Conservation (phyloP, 2,888 invertebrate genomes). For the Acleris laterana region DNA sequence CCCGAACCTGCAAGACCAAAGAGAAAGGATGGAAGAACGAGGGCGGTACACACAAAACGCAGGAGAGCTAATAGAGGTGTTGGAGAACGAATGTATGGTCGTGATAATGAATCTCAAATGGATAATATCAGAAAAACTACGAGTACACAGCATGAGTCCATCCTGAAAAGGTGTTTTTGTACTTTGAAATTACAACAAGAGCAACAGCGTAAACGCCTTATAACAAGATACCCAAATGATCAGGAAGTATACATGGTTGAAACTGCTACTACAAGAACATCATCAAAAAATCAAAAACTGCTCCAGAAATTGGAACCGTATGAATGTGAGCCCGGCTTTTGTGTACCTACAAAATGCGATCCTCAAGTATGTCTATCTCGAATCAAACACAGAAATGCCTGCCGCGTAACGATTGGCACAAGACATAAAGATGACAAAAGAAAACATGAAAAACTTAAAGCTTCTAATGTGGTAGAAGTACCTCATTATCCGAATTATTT, state of each 20-base stretch:
- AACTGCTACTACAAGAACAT: neutral
- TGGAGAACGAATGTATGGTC: neutral
- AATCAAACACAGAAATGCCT: too few species aligned
- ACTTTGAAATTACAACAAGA: slow-evolving; percentile 15
- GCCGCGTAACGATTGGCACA: neutral
- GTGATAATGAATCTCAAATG: neutral
- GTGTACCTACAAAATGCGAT: slow-evolving; percentile 48
- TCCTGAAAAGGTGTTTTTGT: slow-evolving; percentile 15
- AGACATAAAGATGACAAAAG: neutral
- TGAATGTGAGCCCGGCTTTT: slow-evolving; percentile 51
- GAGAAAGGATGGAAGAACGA: neutral
- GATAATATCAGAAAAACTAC: neutral
- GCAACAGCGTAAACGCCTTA: neutral
- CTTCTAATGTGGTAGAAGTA: neutral
- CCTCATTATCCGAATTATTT: neutral
- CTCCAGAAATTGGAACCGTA: slow-evolving; percentile 41
- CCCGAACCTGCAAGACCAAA: neutral
- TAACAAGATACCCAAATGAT: neutral
- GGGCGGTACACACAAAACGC: neutral
- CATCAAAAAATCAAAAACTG: neutral
- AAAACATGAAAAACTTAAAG: neutral
- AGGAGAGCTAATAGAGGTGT: neutral
- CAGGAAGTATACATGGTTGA: neutral
- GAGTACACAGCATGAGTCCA: neutral
- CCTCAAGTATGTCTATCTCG: slow-evolving; percentile 36